Evolutionary conservation across 2,888 invertebrate genomes (phyloP).

Genomic region (Drosophila emarginata): DNA sequence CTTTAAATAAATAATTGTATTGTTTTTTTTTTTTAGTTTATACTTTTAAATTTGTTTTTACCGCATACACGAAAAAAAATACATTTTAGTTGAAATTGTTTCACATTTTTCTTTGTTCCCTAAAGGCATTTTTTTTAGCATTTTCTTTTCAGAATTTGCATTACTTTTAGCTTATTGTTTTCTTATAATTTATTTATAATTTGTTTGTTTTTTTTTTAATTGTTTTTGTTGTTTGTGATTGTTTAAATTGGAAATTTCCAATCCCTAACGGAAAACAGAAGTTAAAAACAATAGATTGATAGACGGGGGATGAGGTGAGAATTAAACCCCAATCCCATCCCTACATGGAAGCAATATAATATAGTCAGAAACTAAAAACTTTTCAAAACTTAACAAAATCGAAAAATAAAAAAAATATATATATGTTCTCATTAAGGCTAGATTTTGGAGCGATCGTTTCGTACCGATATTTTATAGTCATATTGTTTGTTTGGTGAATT

Average conservation of each 20-base stretch:
- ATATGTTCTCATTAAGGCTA: not conserved
- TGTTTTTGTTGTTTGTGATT: constrained; percentile 5
- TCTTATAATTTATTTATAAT: not conserved
- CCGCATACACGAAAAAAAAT: not conserved
- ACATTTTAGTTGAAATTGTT: constrained; percentile 4
- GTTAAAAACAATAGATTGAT: not conserved
- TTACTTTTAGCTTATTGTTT: constrained; percentile 11
- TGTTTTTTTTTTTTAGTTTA: not conserved
- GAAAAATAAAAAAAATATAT: not conserved
- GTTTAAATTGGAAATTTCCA: constrained; percentile 25
- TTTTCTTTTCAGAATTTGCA: constrained; percentile 27
- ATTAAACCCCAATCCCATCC: not conserved
- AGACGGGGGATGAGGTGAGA: not conserved
- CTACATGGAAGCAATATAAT: not conserved
- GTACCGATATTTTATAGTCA: not conserved
- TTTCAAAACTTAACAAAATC: constrained; percentile 4
- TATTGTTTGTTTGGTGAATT: not conserved
- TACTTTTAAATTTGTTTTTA: not conserved
- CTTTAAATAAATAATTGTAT: constrained; percentile 1
- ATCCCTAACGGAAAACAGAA: not conserved
- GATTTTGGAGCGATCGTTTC: not conserved
- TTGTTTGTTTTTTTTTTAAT: constrained; percentile 6
- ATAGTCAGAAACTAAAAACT: not conserved
- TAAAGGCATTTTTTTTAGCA: constrained; percentile 59
- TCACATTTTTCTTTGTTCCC: constrained; percentile 60